Evolutionary conservation across 1,140 invertebrate species (phyloP).

Genomic region (Drosophila albomicans): DNA sequence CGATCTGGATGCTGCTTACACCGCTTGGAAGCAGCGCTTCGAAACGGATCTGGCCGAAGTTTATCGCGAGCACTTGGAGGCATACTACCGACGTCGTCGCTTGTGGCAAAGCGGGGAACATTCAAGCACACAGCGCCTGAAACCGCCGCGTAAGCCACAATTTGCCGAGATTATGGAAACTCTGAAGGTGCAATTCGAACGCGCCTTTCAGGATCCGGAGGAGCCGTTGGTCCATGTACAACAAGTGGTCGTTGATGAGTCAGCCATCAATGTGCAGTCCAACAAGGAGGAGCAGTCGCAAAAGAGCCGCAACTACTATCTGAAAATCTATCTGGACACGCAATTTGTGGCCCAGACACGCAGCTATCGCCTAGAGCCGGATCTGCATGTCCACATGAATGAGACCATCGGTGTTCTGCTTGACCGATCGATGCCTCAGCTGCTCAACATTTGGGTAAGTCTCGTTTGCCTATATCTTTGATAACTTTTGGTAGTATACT

Average conservation of each 20-base stretch:
- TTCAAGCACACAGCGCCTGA: background rate
- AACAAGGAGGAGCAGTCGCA: conserved; percentile 32
- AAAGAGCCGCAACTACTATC: conserved; percentile 73
- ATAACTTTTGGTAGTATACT: no score
- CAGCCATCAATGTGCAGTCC: conserved; percentile 2
- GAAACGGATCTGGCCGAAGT: conserved; percentile 83
- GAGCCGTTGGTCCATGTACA: conserved; percentile 86
- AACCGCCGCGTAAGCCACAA: conserved; percentile 75
- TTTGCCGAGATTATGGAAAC: conserved; percentile 71
- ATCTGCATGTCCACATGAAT: conserved; percentile 74
- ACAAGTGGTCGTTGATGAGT: conserved; percentile 52
- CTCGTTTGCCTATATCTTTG: no score
- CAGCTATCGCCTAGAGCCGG: conserved; percentile 76
- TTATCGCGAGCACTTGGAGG: conserved; percentile 75
- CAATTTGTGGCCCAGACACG: conserved; percentile 71
- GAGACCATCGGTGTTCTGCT: conserved; percentile 70
- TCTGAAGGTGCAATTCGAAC: conserved; percentile 74
- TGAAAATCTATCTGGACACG: conserved; percentile 71
- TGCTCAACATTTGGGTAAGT: conserved; percentile 68
- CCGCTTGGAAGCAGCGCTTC: conserved; percentile 69
- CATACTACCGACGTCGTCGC: conserved; percentile 71
- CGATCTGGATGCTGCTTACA: conserved; percentile 39
- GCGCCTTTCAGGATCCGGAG: conserved; percentile 85
- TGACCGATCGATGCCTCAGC: conserved; percentile 71
- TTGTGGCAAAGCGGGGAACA: conserved; percentile 41